phyloP scores from a whole-genome alignment of 2,888 invertebrate genomes.

The Coleophora deauratella region DNA sequence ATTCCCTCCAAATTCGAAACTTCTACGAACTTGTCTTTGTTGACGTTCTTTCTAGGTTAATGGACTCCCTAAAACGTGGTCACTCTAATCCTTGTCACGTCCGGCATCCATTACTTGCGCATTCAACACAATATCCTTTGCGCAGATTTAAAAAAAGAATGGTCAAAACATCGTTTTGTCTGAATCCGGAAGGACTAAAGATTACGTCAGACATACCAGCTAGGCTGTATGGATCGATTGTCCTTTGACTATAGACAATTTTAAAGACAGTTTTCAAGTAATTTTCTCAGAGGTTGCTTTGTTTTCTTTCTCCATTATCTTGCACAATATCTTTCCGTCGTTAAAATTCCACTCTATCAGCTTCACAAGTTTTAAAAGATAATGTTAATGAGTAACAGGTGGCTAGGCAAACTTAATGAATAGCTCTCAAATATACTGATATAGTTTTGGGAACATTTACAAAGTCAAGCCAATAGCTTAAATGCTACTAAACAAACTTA shows the following conservation, averaged over 20 bases:
- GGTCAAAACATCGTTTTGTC: constrained; percentile 53
- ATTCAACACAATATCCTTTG: constrained; percentile 27
- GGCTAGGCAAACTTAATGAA: too few species aligned
- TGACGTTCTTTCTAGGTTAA: constrained; percentile 1
- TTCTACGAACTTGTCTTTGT: constrained; percentile 20
- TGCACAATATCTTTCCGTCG: constrained; percentile 22
- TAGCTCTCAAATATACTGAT: too few species aligned
- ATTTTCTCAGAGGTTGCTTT: constrained; percentile 11
- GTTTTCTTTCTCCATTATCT: constrained; percentile 14
- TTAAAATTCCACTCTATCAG: constrained; percentile 15
- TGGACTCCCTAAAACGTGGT: constrained; percentile 22
- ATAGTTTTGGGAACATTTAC: too few species aligned
- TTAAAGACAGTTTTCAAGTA: constrained; percentile 16
- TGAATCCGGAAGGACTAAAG: constrained; percentile 45
- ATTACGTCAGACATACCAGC: not conserved
- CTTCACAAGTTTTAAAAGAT: constrained; percentile 16
- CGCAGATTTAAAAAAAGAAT: constrained; percentile 29
- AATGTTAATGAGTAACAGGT: constrained; percentile 16
- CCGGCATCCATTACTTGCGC: constrained; percentile 63
- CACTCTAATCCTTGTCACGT: constrained; percentile 29
- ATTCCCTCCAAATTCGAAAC: constrained; percentile 13
- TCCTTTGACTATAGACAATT: constrained; percentile 12
- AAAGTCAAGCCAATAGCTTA: not conserved
- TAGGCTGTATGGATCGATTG: constrained; percentile 1
- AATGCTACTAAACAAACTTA: too few species aligned